Evolutionary conservation across 2,113 vertebrate species (phyloP).

Genomic region (Actenoides lindsayi): DNA sequence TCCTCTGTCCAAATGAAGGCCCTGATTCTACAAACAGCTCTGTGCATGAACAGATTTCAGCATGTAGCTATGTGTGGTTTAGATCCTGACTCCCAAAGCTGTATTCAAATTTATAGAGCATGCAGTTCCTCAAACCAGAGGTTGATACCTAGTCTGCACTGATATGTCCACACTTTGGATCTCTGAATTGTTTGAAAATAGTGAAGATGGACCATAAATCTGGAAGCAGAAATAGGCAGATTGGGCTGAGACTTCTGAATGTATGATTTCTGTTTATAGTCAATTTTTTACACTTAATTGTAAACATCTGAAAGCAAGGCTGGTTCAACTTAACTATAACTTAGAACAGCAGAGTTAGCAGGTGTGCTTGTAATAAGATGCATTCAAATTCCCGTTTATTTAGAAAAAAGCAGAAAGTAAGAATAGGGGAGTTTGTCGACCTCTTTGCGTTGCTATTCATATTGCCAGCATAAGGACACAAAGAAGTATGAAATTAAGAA

Average conservation of each 20-base stretch:
- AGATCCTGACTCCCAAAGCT: background rate
- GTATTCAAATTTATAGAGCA: background rate
- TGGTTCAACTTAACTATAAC: background rate
- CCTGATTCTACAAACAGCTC: background rate
- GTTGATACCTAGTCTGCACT: background rate
- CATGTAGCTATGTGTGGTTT: rapidly evolving
- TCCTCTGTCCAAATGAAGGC: background rate
- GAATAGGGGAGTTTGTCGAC: slow-evolving; percentile 42
- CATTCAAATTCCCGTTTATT: slow-evolving; percentile 25
- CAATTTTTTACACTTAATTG: slow-evolving; percentile 4
- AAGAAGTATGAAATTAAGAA: slow-evolving; percentile 70
- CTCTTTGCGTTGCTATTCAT: slow-evolving; percentile 29
- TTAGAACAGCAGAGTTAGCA: background rate
- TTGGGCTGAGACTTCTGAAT: background rate
- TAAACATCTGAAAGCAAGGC: slow-evolving; percentile 19
- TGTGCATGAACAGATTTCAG: background rate
- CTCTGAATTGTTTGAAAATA: background rate
- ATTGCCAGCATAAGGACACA: slow-evolving; percentile 31
- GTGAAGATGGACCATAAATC: background rate
- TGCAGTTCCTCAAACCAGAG: background rate
- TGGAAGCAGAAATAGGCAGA: background rate
- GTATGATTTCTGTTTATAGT: background rate
- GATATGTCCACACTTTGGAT: background rate
- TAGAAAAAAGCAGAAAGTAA: slow-evolving; percentile 54
- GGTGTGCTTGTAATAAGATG: slow-evolving; percentile 2